Evolutionary conservation across 2,113 vertebrate species (phyloP).

Genomic region (Hippocampus guttulatus): DNA sequence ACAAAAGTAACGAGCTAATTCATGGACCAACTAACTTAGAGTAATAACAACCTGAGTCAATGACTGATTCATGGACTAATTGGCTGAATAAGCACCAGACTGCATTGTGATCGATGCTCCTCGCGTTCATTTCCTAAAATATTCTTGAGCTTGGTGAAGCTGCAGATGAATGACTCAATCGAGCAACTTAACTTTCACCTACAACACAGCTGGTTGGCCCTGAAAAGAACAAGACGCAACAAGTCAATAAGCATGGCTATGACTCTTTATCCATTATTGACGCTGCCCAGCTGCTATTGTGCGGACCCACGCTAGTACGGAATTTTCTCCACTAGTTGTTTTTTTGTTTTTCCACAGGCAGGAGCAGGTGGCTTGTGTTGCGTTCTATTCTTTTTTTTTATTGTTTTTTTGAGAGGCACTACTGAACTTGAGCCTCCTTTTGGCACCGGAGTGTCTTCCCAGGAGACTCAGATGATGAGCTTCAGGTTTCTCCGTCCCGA

Average conservation of each 20-base stretch:
- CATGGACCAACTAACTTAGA: background rate
- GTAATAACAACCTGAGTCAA: background rate
- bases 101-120: background rate
- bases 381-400: slow-evolving; percentile 30
- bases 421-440: slow-evolving; percentile 70
- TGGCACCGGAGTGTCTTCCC: slow-evolving; percentile 67
- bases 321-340: slow-evolving; percentile 49
- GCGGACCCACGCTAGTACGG: slow-evolving; percentile 56
- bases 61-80: background rate
- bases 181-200: slow-evolving; percentile 42
- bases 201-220: slow-evolving; percentile 52
- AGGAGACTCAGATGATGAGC: slow-evolving; percentile 58
- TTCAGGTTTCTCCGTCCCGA: slow-evolving; percentile 55
- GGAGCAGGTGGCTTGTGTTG: slow-evolving; percentile 74
- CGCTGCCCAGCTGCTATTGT: slow-evolving; percentile 49
- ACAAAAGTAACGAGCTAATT: background rate
- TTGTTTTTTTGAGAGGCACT: slow-evolving; percentile 40
- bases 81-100: background rate
- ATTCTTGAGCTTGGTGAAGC: slow-evolving; percentile 16
- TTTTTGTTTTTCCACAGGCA: slow-evolving; percentile 60
- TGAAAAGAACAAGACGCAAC: slow-evolving; percentile 43
- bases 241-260: slow-evolving; percentile 54
- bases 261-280: slow-evolving; percentile 67
- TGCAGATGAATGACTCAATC: slow-evolving; percentile 13
- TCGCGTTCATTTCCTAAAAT: background rate